These are phyloP conservation scores for Calameuta pallipes DNA, from an alignment of 2,888 invertebrate genomes.

Conservation along the genomic window DNA sequence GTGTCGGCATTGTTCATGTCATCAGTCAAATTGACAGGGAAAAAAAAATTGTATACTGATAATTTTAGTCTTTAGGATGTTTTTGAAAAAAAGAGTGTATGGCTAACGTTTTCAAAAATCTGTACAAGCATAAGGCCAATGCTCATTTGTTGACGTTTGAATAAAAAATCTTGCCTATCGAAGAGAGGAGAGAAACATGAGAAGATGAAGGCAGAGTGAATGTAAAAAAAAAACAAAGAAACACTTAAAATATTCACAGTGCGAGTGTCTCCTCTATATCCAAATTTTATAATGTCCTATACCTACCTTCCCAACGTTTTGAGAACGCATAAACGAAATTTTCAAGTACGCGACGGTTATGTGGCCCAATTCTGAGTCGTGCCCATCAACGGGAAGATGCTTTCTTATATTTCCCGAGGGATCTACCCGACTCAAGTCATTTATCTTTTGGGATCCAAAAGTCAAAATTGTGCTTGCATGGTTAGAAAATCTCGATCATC, in stretches of 20 bases:
- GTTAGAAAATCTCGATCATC: neutral
- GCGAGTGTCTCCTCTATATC: neutral
- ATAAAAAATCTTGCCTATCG: neutral
- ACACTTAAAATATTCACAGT: neutral
- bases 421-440: neutral
- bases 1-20: no score
- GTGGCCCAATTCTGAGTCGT: neutral
- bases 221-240: neutral
- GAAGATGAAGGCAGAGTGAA: neutral
- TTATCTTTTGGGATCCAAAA: neutral
- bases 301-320: neutral
- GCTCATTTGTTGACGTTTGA: no score
- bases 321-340: neutral
- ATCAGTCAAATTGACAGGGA: no score
- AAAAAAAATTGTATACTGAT: no score
- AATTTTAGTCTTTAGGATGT: no score
- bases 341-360: neutral
- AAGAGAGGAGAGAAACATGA: neutral
- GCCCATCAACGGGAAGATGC: neutral
- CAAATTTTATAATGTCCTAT: neutral
- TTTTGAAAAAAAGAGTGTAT: neutral
- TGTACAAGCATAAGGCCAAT: no score
- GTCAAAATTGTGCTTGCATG: neutral
- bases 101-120: no score
- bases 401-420: neutral